A percentile compares a stretch with the other conserved stretches of the same genome.
Conservation (phyloP, 2,113 vertebrate species). For the Phrynosoma blainvillii region DNA sequence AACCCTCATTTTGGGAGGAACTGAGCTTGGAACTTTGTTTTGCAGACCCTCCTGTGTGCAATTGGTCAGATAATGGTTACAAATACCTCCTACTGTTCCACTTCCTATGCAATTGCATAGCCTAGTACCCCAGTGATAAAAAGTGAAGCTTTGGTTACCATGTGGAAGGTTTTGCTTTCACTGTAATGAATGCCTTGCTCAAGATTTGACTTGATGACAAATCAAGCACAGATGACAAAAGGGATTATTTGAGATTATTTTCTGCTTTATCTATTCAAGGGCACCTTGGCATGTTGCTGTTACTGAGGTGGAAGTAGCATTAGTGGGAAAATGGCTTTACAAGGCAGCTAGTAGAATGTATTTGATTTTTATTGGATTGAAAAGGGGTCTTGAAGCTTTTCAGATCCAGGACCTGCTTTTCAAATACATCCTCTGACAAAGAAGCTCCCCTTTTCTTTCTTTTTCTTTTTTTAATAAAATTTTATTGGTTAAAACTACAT, state of each 20-base stretch:
- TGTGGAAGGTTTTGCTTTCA: background rate
- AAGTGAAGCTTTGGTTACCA: background rate
- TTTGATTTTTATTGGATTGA: background rate
- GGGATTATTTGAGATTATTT: background rate
- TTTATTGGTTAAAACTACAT: no score
- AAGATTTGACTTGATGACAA: background rate
- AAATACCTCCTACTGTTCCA: background rate
- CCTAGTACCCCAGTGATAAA: background rate
- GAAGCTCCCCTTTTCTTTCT: no score
- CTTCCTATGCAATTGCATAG: background rate
- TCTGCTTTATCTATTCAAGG: background rate
- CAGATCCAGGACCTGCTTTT: background rate
- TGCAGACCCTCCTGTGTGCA: background rate
- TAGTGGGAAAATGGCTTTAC: background rate
- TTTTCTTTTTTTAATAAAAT: no score
- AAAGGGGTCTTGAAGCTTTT: background rate
- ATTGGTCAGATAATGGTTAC: conserved; percentile 13
- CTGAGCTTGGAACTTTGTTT: background rate
- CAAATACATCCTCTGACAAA: no score
- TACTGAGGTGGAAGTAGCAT: background rate
- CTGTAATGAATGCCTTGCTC: background rate
- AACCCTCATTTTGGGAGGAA: background rate
- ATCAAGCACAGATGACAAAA: background rate
- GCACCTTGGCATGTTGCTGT: no score
- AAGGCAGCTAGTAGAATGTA: background rate